Conservation (phyloP, 1,140 invertebrate species). For the Temnothorax curvispinosus region DNA sequence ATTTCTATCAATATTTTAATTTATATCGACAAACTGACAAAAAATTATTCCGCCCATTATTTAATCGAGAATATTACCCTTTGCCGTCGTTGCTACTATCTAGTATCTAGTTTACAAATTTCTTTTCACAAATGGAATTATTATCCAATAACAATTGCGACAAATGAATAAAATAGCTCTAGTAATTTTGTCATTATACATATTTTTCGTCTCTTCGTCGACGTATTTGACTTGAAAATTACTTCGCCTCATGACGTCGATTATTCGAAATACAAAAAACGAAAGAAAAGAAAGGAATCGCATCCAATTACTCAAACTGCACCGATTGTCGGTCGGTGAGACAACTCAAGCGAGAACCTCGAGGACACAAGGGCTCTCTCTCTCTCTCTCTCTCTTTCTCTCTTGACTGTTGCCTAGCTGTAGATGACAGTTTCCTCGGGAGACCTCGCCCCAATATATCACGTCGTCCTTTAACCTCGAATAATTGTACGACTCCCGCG, state of each 20-base stretch:
- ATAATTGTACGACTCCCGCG: conserved; percentile 71
- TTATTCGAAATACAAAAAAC: background rate
- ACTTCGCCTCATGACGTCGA: background rate
- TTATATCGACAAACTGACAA: background rate
- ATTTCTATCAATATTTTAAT: background rate
- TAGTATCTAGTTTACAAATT: conserved; percentile 1
- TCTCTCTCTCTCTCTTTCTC: background rate
- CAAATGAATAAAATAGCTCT: conserved; percentile 7
- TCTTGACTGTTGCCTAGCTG: conserved; percentile 62
- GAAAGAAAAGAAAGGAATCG: background rate
- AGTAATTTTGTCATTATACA: conserved; percentile 14
- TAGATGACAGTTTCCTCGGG: conserved; percentile 72
- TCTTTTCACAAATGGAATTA: background rate
- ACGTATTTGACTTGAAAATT: conserved; percentile 22
- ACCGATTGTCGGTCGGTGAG: conserved; percentile 48
- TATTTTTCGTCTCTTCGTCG: background rate
- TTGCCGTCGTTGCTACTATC: background rate
- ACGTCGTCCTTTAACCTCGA: conserved; percentile 75
- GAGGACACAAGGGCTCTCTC: background rate
- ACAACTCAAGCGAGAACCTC: conserved; percentile 33
- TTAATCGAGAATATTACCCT: conserved; percentile 22
- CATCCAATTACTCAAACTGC: conserved; percentile 49
- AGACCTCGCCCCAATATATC: conserved; percentile 71
- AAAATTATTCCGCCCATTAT: conserved; percentile 9
- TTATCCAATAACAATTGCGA: background rate